Percentiles rank a stretch among this genome's conserved stretches.
Conservation (phyloP, 2,888 invertebrate species). For the Adelphocoris suturalis region DNA sequence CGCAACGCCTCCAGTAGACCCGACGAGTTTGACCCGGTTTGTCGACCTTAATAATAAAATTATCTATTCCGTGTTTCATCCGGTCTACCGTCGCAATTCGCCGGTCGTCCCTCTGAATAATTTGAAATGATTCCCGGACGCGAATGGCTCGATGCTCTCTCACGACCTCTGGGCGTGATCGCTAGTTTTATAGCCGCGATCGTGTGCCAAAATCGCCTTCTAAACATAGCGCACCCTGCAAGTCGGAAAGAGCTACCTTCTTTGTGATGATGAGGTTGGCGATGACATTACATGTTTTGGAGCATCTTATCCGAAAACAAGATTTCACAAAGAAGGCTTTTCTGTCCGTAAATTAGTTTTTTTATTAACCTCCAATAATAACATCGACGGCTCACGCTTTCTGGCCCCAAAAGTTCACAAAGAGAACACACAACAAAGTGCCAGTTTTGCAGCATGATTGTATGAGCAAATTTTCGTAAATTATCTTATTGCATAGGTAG, state of each 20-base stretch:
- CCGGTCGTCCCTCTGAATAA: background rate
- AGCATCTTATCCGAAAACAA: too few relatives aligned
- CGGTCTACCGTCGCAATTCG: constrained; percentile 22
- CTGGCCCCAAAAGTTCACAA: too few relatives aligned
- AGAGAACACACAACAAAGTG: too few relatives aligned
- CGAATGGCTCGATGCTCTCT: constrained; percentile 8
- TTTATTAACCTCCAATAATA: too few relatives aligned
- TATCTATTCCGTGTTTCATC: constrained; percentile 19
- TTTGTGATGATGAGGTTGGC: background rate
- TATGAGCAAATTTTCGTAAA: too few relatives aligned
- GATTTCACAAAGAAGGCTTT: too few relatives aligned
- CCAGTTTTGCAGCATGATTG: too few relatives aligned
- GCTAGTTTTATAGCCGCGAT: background rate
- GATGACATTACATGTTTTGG: too few relatives aligned
- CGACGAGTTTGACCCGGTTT: background rate
- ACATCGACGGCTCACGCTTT: too few relatives aligned
- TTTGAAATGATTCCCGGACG: background rate
- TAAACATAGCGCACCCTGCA: constrained; percentile 4
- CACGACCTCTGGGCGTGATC: constrained; percentile 44
- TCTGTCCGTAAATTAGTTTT: too few relatives aligned
- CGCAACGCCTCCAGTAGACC: background rate
- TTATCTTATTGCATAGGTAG: too few relatives aligned
- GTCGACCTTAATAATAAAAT: constrained; percentile 24
- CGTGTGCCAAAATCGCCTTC: background rate
- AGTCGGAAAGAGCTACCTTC: background rate